Percentiles rank a stretch among this genome's conserved stretches.
phyloP scores from a whole-genome alignment of 2,113 vertebrate genomes.

The Syngnathus scovelli region DNA sequence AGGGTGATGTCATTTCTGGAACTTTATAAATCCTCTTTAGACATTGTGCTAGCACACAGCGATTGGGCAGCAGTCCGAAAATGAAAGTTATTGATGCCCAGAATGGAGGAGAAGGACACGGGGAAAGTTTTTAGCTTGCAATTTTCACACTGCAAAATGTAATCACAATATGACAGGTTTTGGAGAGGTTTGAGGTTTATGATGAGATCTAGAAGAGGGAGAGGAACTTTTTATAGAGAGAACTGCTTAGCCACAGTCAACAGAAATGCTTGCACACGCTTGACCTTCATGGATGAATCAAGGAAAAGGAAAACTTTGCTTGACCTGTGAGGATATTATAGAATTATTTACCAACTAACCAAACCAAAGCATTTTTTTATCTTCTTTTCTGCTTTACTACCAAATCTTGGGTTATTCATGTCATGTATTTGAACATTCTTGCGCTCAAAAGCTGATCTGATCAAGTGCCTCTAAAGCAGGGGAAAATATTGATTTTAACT shows the following conservation, averaged over 20 bases:
- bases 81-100: background rate
- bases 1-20: no score
- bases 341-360: background rate
- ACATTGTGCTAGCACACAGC: background rate
- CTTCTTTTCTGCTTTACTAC: background rate
- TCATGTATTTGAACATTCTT: conserved; percentile 22
- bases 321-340: background rate
- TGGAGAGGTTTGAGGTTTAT: background rate
- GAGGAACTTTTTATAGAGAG: no score
- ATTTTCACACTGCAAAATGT: background rate
- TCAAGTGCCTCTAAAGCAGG: conserved; percentile 11
- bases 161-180: background rate
- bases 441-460: conserved; percentile 11
- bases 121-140: background rate
- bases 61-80: background rate
- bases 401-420: conserved; percentile 6
- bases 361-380: background rate
- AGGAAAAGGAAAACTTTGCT: background rate
- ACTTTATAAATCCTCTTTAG: background rate
- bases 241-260: background rate
- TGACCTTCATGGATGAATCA: conserved; percentile 1
- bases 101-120: background rate
- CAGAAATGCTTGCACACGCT: background rate
- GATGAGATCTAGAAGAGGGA: background rate
- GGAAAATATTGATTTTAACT: conserved; percentile 7